These are phyloP conservation scores for Embidobia sp. DNA, from an alignment of 2,888 invertebrate species.

Conservation along the genomic window DNA sequence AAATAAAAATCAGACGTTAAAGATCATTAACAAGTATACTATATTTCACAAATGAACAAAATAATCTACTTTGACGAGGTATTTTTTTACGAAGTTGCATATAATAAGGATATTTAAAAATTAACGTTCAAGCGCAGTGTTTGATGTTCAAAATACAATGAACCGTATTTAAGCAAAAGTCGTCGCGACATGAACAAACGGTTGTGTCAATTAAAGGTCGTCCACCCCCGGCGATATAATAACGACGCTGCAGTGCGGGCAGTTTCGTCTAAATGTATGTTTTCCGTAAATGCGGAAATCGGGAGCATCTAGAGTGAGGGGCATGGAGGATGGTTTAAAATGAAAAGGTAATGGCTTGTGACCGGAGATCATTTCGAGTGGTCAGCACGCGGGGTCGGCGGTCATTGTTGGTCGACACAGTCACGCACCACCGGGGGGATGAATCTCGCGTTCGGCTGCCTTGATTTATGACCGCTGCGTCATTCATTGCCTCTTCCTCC, in stretches of 20 bases:
- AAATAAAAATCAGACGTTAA: too few species aligned
- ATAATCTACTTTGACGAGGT: too few species aligned
- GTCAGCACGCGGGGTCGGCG: constrained; percentile 71
- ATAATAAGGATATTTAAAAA: too few species aligned
- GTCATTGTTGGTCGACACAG: constrained; percentile 80
- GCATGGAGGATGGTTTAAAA: constrained; percentile 74
- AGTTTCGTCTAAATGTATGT: constrained; percentile 54
- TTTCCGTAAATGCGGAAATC: constrained; percentile 62
- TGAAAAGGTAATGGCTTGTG: constrained; percentile 81
- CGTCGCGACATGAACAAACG: constrained; percentile 30
- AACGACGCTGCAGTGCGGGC: constrained; percentile 44
- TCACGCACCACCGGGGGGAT: constrained; percentile 76
- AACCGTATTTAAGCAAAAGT: constrained; percentile 23
- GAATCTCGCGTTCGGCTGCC: constrained; percentile 65
- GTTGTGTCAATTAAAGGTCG: constrained; percentile 38
- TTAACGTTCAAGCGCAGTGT: too few species aligned
- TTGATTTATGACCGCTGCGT: constrained; percentile 66
- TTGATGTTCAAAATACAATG: too few species aligned
- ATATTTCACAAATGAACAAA: too few species aligned
- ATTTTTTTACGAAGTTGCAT: too few species aligned
- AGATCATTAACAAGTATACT: too few species aligned
- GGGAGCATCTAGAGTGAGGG: constrained; percentile 43
- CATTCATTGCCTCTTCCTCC: constrained; percentile 59
- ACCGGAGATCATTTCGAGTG: constrained; percentile 79
- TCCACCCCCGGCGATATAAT: constrained; percentile 37